A percentile compares a stretch with the other conserved stretches of the same genome.
These are phyloP conservation scores for Drosophila guanche DNA, from an alignment of 1,140 invertebrate species.

Conservation along the genomic window DNA sequence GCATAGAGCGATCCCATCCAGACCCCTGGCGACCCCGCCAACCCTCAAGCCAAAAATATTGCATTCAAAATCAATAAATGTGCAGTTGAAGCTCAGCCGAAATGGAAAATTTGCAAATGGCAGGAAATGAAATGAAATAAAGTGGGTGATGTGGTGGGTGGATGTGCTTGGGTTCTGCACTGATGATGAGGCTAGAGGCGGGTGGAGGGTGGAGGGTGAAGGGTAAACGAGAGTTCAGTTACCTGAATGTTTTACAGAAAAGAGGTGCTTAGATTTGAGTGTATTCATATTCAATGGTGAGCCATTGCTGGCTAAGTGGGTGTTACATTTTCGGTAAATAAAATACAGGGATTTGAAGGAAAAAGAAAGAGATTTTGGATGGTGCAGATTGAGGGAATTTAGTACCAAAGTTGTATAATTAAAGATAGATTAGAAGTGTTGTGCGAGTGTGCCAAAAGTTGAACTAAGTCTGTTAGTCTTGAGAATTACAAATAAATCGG, in stretches of 20 bases:
- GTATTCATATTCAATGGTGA: too few species aligned
- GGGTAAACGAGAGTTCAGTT: conserved; percentile 31
- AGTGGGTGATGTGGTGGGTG: conserved; percentile 1
- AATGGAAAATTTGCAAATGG: conserved; percentile 53
- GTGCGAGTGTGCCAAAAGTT: too few species aligned
- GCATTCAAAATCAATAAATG: conserved; percentile 62
- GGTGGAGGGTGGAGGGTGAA: neutral
- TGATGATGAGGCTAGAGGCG: neutral
- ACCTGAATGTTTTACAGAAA: conserved; percentile 1
- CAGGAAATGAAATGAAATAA: conserved; percentile 61
- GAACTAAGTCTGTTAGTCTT: too few species aligned
- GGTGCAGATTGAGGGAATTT: too few species aligned
- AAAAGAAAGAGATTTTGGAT: too few species aligned
- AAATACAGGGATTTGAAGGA: too few species aligned
- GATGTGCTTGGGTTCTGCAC: neutral
- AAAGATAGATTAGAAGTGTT: too few species aligned
- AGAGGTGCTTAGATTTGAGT: too few species aligned
- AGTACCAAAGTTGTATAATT: too few species aligned
- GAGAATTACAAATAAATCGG: too few species aligned
- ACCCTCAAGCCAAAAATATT: conserved; percentile 30
- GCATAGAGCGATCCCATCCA: neutral
- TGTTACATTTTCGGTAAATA: too few species aligned
- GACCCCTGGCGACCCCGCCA: neutral
- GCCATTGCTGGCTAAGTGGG: too few species aligned
- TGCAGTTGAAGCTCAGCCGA: conserved; percentile 47